Percentiles rank a stretch among this genome's conserved stretches.
phyloP scores from a whole-genome alignment of 2,113 vertebrate species.

The Spizaetus ornatus region DNA sequence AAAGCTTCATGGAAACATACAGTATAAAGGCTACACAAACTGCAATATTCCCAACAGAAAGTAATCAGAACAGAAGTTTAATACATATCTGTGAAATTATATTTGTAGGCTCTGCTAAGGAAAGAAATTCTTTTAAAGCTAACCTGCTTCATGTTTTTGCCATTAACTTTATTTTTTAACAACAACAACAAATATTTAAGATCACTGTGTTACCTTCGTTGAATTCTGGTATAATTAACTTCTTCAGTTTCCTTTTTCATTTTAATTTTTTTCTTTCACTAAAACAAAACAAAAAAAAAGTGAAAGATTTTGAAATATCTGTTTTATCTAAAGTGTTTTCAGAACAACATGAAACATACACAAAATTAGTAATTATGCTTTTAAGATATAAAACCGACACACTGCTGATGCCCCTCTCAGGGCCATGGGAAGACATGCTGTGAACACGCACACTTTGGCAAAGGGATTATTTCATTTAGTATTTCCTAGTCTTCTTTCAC shows the following conservation, averaged over 20 bases:
- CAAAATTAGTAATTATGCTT: neutral
- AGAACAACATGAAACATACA: neutral
- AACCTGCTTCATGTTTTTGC: neutral
- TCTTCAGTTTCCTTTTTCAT: slow-evolving; percentile 63
- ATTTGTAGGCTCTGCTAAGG: neutral
- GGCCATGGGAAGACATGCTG: neutral
- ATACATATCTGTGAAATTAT: neutral
- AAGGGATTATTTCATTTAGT: neutral
- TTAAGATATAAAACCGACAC: neutral
- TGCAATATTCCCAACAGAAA: neutral
- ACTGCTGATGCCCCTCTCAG: neutral
- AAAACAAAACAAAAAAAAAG: slow-evolving; percentile 31
- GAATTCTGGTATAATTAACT: slow-evolving; percentile 55
- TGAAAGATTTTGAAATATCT: slow-evolving; percentile 18
- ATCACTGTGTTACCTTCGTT: slow-evolving; percentile 71
- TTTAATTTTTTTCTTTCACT: slow-evolving; percentile 45
- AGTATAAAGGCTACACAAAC: neutral
- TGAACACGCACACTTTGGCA: neutral
- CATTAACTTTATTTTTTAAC: neutral
- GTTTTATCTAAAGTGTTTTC: neutral
- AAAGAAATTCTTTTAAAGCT: neutral
- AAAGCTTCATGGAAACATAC: neutral
- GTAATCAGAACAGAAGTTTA: neutral
- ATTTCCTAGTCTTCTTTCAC: neutral
- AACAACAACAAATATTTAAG: neutral